phyloP scores from a whole-genome alignment of 2,113 vertebrate species.

The Albula glossodonta region DNA sequence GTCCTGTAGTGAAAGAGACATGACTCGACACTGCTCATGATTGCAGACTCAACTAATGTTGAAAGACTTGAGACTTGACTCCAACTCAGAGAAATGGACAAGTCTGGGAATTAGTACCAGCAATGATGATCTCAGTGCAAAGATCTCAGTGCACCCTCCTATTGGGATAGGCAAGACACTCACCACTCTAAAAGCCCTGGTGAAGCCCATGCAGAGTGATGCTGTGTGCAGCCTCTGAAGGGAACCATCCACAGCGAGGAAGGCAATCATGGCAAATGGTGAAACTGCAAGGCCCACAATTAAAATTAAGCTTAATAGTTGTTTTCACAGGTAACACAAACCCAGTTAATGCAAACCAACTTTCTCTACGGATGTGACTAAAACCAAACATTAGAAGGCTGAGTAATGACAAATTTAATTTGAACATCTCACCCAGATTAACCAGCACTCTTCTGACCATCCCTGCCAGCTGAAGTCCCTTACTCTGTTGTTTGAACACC shows the following conservation, averaged over 20 bases:
- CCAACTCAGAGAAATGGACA: no score
- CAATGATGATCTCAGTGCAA: no score
- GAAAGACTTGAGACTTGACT: no score
- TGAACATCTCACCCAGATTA: constrained; percentile 80
- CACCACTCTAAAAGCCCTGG: constrained; percentile 94
- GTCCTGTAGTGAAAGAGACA: no score
- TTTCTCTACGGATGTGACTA: background rate
- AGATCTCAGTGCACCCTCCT: no score
- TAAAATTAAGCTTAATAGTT: background rate
- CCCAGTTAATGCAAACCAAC: background rate
- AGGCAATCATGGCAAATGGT: constrained; percentile 91
- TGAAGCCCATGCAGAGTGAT: constrained; percentile 87
- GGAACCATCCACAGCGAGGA: constrained; percentile 85
- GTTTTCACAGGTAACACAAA: background rate
- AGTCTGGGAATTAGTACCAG: no score
- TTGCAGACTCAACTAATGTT: no score
- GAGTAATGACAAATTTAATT: background rate
- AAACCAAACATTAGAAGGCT: background rate
- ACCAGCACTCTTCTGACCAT: constrained; percentile 83
- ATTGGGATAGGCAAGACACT: constrained; percentile 33
- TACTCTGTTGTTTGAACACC: constrained; percentile 81
- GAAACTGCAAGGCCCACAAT: constrained; percentile 75
- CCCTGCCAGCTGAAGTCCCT: constrained; percentile 78
- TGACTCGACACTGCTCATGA: no score
- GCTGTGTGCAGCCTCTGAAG: constrained; percentile 78